Base-by-base conservation (phyloP, 2,797 vertebrate species). In the Todus mexicanus region DNA sequence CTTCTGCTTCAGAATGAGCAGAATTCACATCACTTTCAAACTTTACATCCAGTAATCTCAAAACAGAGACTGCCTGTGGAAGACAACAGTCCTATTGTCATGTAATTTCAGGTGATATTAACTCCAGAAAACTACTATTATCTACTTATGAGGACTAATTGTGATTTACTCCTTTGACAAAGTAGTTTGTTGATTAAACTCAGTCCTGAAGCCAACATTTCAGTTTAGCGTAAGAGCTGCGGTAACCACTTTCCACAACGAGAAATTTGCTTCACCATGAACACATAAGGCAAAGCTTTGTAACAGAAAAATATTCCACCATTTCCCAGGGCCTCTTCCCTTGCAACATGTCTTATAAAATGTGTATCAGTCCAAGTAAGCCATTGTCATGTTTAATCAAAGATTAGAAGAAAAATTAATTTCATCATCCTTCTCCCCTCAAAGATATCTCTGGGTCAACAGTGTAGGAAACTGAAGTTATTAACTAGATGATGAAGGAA, bases 381-480 rank as follows among this genome's bases (percentile, higher is more conserved):
- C 29, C 27, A 87, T 54, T 77, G 38, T 57, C 12, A 3, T 82
- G 40, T 84, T 93, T 94, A 89, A 94, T 74, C 72, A 93, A 92
- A 96, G 53, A 92, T 84, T 81, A 90, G 56, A 89, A 87, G 60
- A 83, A 92, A 94, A 93, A 71, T 45, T 92, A 76, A 84, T 94
- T 94, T 92, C 22, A 76, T 84, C 71, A 71, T 88, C 42, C 29
- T 25, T 77, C 65, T 94, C 65, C 50, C 13, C 42, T 92, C 56
- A 71, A 94, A 93, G 77, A 73, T 91, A 84, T 89, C 72, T 94
- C 60, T 88, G 63, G 92, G 82, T 93, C 86, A 95, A 94, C 83
- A 94, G 72, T 48, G 66, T 86, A 94, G 74, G 78, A 95, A 96
- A 89, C 59, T 73, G 15, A 92, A 95, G 74, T 94, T 95, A 95